Conservation (phyloP, 2,888 invertebrate species). For the Eupithecia tripunctaria region DNA sequence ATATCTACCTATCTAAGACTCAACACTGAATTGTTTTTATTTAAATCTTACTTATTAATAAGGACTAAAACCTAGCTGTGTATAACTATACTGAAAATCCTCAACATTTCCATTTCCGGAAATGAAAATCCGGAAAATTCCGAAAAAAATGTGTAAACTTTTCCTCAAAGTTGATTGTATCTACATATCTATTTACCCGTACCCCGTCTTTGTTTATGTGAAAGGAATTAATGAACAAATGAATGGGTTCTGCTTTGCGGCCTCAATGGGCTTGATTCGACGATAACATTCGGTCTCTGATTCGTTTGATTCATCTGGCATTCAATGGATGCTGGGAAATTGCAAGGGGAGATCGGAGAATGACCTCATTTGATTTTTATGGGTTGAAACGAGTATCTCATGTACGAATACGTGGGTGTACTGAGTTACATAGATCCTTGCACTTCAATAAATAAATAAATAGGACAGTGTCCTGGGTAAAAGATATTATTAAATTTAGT, state of each 20-base stretch:
- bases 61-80: background rate
- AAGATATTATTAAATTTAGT: too few relatives aligned
- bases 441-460: background rate
- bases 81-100: background rate
- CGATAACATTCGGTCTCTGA: slow-evolving; percentile 16
- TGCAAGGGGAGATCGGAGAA: slow-evolving; percentile 37
- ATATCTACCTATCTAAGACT: too few relatives aligned
- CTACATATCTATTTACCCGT: slow-evolving; percentile 10
- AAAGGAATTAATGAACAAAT: slow-evolving; percentile 35
- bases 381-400: slow-evolving; percentile 1
- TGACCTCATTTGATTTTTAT: slow-evolving; percentile 28
- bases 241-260: slow-evolving; percentile 19
- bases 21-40: too few relatives aligned
- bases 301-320: slow-evolving; percentile 20
- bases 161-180: slow-evolving; percentile 19
- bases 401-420: background rate
- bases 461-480: too few relatives aligned
- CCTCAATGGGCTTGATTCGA: slow-evolving; percentile 26
- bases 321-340: slow-evolving; percentile 22
- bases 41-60: too few relatives aligned
- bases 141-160: background rate
- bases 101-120: background rate
- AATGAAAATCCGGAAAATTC: background rate
- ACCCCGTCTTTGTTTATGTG: slow-evolving; percentile 30
- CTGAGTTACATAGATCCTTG: background rate